Percentiles rank a stretch among this genome's conserved stretches.
These are phyloP conservation scores for Bubalus kerabau DNA, from an alignment of 2,113 vertebrate species.

Conservation along the genomic window DNA sequence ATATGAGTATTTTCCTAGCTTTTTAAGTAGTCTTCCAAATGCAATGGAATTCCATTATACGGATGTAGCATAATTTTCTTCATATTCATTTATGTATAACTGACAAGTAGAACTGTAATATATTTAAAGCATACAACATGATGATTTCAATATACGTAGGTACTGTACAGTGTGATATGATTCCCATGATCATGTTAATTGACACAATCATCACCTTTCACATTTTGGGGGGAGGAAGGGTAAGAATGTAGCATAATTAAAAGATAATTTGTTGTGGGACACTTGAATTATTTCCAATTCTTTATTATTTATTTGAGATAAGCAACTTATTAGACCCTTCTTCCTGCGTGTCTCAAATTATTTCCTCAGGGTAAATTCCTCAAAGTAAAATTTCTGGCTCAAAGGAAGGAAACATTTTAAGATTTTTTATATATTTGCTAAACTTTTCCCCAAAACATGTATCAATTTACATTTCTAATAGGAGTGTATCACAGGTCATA, in stretches of 20 bases:
- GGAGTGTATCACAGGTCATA: background rate
- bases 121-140: background rate
- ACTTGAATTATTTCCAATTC: background rate
- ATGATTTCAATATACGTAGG: background rate
- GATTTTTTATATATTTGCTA: background rate
- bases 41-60: background rate
- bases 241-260: background rate
- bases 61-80: background rate
- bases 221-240: background rate
- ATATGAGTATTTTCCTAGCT: background rate
- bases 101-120: background rate
- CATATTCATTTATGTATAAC: background rate
- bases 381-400: background rate
- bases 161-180: background rate
- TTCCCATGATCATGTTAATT: background rate
- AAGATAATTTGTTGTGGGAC: background rate
- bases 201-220: background rate
- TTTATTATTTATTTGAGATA: background rate
- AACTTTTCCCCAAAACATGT: background rate
- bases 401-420: background rate
- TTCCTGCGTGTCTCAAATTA: background rate
- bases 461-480: background rate
- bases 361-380: background rate
- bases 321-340: background rate
- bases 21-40: background rate